Evolutionary conservation across 2,797 vertebrate species (phyloP).

Genomic region (Tolypeutes matacus): DNA sequence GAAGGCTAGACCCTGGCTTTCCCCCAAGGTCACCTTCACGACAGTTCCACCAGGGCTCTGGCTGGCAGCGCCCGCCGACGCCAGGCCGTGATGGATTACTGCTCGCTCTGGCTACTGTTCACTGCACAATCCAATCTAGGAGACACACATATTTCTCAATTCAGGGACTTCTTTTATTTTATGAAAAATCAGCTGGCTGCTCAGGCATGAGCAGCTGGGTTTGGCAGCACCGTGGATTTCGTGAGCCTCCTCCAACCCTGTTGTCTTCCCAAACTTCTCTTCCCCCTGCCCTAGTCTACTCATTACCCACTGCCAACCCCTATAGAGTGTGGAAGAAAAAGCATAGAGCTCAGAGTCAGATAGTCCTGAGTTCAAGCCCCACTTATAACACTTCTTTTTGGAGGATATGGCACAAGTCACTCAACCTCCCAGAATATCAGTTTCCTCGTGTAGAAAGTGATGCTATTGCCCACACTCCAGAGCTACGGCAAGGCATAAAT

Average conservation of each 20-base stretch:
- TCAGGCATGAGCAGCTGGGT: conserved; percentile 81
- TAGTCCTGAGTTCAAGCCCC: background rate
- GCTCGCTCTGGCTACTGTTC: conserved; percentile 92
- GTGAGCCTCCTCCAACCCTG: conserved; percentile 48
- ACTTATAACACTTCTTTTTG: background rate
- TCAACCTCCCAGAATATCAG: background rate
- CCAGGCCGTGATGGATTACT: conserved; percentile 92
- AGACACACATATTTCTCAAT: conserved; percentile 93
- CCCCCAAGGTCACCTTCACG: conserved; percentile 90
- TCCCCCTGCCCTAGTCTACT: background rate
- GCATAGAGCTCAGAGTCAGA: background rate
- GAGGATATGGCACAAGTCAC: conserved; percentile 9
- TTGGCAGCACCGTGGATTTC: conserved; percentile 54
- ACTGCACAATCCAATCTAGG: conserved; percentile 93
- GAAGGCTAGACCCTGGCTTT: conserved; percentile 58
- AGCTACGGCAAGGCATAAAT: too few relatives aligned
- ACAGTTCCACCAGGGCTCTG: conserved; percentile 89
- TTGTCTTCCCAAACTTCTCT: background rate
- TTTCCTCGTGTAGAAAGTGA: background rate
- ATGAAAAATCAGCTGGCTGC: conserved; percentile 89
- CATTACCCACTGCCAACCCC: background rate
- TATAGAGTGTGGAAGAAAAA: background rate
- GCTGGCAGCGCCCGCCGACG: conserved; percentile 88
- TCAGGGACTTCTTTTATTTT: conserved; percentile 91
- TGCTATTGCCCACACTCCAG: too few relatives aligned